Percentiles rank a stretch among this genome's conserved stretches.
phyloP scores from a whole-genome alignment of 2,888 invertebrate species.

The Celastrina argiolus region DNA sequence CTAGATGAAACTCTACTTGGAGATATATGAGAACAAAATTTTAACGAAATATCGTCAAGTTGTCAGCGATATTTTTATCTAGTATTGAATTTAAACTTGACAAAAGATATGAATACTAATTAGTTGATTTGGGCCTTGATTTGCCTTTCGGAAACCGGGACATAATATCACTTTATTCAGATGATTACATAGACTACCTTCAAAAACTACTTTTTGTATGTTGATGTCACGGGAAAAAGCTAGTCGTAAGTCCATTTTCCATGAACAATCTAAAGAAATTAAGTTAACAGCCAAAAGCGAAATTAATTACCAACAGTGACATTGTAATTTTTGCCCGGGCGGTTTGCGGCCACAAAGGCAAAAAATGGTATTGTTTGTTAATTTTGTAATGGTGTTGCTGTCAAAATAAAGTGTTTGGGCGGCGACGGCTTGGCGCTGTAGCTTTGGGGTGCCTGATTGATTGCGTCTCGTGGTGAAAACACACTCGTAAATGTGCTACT shows the following conservation, averaged over 20 bases:
- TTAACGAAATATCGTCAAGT: too few relatives aligned
- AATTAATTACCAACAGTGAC: slow-evolving; percentile 3
- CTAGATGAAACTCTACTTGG: too few relatives aligned
- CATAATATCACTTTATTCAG: too few relatives aligned
- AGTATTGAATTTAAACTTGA: too few relatives aligned
- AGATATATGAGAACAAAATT: too few relatives aligned
- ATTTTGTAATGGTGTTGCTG: slow-evolving; percentile 18
- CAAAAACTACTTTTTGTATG: too few relatives aligned
- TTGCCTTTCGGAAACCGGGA: too few relatives aligned
- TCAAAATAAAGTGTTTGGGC: slow-evolving; percentile 16
- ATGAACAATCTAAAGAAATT: neutral
- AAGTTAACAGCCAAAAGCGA: neutral
- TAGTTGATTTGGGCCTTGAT: too few relatives aligned
- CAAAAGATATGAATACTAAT: too few relatives aligned
- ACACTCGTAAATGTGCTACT: slow-evolving; percentile 2
- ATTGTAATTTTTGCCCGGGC: neutral
- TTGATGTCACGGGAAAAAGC: too few relatives aligned
- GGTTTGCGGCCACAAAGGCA: slow-evolving; percentile 8
- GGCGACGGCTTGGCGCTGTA: slow-evolving; percentile 3
- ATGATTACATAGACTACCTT: too few relatives aligned
- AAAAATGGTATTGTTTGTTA: slow-evolving; percentile 14
- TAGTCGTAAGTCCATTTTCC: neutral
- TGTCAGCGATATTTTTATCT: too few relatives aligned
- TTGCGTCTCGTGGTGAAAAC: slow-evolving; percentile 3
- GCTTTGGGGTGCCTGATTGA: slow-evolving; percentile 11